Percentiles rank a stretch among this genome's conserved stretches.
These are phyloP conservation scores for Anarhynchus alexandrinus DNA, from an alignment of 2,113 vertebrate genomes.

Conservation along the genomic window DNA sequence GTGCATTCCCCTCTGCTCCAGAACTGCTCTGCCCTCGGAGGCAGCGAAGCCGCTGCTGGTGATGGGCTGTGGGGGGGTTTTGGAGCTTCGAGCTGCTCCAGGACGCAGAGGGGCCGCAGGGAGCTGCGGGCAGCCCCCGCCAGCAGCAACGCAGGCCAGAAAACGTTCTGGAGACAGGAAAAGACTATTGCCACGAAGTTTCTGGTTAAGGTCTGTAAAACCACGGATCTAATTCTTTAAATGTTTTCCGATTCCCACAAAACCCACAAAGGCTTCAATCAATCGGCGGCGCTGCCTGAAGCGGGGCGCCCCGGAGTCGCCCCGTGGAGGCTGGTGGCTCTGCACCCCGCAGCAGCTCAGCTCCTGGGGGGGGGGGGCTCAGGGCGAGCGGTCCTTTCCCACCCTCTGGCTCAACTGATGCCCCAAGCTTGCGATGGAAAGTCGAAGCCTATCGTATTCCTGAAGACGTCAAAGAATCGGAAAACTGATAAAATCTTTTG, in stretches of 20 bases:
- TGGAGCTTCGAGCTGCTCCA: not conserved
- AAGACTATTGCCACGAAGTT: not conserved
- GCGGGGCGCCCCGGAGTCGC: not conserved
- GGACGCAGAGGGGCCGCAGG: not conserved
- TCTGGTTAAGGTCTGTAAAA: not conserved
- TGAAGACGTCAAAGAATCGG: not conserved
- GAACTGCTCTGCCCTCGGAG: not conserved
- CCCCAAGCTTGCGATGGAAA: not conserved
- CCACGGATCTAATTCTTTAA: not conserved
- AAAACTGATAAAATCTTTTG: not conserved
- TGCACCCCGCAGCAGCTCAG: not conserved
- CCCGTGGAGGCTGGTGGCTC: not conserved
- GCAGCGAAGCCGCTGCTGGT: not conserved
- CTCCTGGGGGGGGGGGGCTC: fast-evolving
- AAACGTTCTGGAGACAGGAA: not conserved
- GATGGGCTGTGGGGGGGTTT: not conserved
- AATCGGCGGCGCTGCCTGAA: not conserved
- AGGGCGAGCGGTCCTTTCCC: fast-evolving
- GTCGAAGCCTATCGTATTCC: not conserved
- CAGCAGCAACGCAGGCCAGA: not conserved
- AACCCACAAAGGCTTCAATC: not conserved
- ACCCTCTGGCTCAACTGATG: not conserved
- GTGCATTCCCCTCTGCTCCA: not conserved
- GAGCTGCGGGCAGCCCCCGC: not conserved
- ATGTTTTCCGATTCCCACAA: not conserved